Base-by-base conservation (phyloP, 2,888 invertebrate species). In the Mechanitis mazaeus region DNA sequence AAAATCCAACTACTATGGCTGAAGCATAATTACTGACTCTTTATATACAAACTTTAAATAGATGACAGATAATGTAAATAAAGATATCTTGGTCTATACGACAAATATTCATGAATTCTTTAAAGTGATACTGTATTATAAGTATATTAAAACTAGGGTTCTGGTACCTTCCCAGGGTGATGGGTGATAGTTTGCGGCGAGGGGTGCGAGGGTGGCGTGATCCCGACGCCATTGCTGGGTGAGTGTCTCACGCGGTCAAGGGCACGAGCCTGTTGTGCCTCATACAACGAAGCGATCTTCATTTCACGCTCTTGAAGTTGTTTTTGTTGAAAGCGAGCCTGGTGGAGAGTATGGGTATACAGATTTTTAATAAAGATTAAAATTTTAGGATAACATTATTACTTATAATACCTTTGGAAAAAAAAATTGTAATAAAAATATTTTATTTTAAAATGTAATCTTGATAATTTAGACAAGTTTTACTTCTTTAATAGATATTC, bases 241-340 rank as follows among this genome's bases (percentile, higher is more conserved):
- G 76, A 74, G 55, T 71, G 73, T 7, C 76, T 64, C 12, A 75
- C 74, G 20, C 75, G 88, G 68, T 92, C 92, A 68, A 93, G 88
- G 6, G 93, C 92, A 45, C 92, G 81, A 68, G 93, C 91, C 74
- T 93, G 93, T 71, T 93, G 93, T 65, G 91, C 92, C 69, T 93
- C 93, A 81, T 93, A 93, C 68, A 94, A 90, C 68, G 93, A 93
- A 46, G 95, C 89, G 64, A 95, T 92, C 74, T 94, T 95, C 83
- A 94, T 92, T 78, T 96, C 95, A 69, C 95, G 94, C 79, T 96
- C 95, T 78, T 94, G 93, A 81, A 95, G 91, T 75, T 95, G 95
- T 74, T 93, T 94, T 80, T 95, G 95, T 78, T 96, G 96, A 83
- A 95, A 96, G 64, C 94, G 92, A 68, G 96, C 95, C 96, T 96